Evolutionary conservation across 2,797 vertebrate species (phyloP).

Genomic region (Peromyscus nudipes): DNA sequence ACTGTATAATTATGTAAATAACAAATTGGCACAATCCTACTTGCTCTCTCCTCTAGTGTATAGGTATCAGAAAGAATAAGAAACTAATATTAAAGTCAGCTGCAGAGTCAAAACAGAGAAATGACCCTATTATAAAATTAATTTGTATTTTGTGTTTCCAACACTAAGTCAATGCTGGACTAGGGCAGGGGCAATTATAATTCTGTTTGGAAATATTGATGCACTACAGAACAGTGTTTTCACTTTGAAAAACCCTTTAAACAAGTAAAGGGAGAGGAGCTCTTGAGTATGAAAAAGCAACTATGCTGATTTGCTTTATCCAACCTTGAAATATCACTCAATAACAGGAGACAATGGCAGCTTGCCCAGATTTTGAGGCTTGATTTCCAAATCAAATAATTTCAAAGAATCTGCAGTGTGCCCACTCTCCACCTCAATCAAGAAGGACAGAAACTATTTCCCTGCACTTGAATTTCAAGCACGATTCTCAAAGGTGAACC

Average conservation of each 20-base stretch:
- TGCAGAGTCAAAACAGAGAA: slow-evolving; percentile 6
- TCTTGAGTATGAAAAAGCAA: slow-evolving; percentile 27
- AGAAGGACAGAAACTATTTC: not conserved
- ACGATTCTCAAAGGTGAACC: not conserved
- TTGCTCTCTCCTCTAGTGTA: not conserved
- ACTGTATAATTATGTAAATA: not conserved
- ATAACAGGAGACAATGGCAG: slow-evolving; percentile 41
- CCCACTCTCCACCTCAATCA: not conserved
- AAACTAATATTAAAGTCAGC: not conserved
- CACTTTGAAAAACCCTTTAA: slow-evolving; percentile 42
- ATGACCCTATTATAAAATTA: not conserved
- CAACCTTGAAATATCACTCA: slow-evolving; percentile 36
- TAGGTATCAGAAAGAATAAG: not conserved
- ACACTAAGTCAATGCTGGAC: not conserved
- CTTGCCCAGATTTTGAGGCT: slow-evolving; percentile 14
- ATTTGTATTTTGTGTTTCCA: not conserved
- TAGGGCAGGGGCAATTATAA: not conserved
- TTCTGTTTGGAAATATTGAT: not conserved
- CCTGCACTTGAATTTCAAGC: slow-evolving; percentile 46
- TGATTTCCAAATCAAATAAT: slow-evolving; percentile 55
- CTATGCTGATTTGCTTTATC: slow-evolving; percentile 22
- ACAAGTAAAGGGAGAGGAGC: not conserved
- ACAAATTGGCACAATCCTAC: not conserved
- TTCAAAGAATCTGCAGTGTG: not conserved
- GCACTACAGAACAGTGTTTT: slow-evolving; percentile 34